phyloP scores from a whole-genome alignment of 2,113 vertebrate genomes.

The Sterrhoptilus dennistouni region DNA sequence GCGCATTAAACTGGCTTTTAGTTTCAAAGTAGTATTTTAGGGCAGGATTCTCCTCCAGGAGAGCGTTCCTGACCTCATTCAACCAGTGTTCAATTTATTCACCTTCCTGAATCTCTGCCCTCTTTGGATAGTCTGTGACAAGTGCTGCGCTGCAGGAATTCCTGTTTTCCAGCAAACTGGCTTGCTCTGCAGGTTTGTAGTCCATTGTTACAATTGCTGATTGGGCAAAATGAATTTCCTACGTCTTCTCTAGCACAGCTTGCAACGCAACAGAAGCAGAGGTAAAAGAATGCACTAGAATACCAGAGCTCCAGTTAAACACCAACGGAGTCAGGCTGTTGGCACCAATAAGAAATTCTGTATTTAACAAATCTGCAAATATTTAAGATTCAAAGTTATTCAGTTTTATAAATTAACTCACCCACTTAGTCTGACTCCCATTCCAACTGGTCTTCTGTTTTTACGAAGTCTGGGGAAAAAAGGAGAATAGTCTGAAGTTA shows the following conservation, averaged over 20 bases:
- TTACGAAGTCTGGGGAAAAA: conserved; percentile 23
- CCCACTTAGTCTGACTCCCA: conserved; percentile 47
- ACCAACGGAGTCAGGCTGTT: conserved; percentile 71
- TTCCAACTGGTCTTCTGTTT: conserved; percentile 30
- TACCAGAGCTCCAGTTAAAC: conserved; percentile 71
- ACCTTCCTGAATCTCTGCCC: conserved; percentile 70
- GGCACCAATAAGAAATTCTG: conserved; percentile 68
- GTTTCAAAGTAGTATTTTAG: conserved; percentile 61
- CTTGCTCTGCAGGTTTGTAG: conserved; percentile 68
- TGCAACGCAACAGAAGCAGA: conserved; percentile 68
- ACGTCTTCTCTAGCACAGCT: conserved; percentile 70
- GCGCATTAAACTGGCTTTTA: conserved; percentile 26
- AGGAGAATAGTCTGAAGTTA: conserved; percentile 21
- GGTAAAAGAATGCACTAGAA: conserved; percentile 72
- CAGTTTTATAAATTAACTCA: conserved; percentile 57
- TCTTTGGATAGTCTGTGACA: conserved; percentile 70
- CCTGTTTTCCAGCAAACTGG: conserved; percentile 69
- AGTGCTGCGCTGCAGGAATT: conserved; percentile 66
- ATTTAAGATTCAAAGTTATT: conserved; percentile 45
- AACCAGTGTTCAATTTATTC: conserved; percentile 66
- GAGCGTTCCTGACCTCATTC: conserved; percentile 60
- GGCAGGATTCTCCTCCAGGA: conserved; percentile 49
- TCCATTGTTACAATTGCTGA: conserved; percentile 69
- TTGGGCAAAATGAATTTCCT: conserved; percentile 69
- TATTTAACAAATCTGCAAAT: conserved; percentile 64